phyloP scores from a whole-genome alignment of 2,888 invertebrate species.

The Volucella inanis region DNA sequence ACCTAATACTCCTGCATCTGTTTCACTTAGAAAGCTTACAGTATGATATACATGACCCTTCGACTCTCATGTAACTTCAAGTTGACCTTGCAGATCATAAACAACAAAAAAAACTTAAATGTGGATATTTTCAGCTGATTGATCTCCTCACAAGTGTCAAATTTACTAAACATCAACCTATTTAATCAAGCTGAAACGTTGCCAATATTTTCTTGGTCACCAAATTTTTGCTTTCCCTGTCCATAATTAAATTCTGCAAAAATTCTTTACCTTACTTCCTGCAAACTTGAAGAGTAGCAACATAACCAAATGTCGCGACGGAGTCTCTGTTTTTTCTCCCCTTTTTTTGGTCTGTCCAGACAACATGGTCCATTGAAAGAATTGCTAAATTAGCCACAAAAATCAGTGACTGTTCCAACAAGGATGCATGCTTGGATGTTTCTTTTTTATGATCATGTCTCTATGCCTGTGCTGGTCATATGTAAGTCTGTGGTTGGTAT shows the following conservation, averaged over 20 bases:
- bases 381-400: conserved; percentile 71
- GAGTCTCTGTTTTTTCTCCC: background rate
- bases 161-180: conserved; percentile 28
- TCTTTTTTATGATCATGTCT: conserved; percentile 20
- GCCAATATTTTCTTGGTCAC: conserved; percentile 43
- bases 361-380: conserved; percentile 13
- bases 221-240: conserved; percentile 12
- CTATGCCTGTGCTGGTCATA: conserved; percentile 6
- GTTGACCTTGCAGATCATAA: too few species aligned
- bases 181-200: conserved; percentile 36
- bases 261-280: conserved; percentile 12
- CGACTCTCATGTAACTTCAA: too few species aligned
- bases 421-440: conserved; percentile 37
- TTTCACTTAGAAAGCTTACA: too few species aligned
- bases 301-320: conserved; percentile 52
- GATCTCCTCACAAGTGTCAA: conserved; percentile 42
- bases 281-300: conserved; percentile 2
- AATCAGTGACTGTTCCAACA: conserved; percentile 66
- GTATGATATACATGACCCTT: too few species aligned
- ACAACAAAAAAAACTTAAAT: too few species aligned
- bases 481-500: conserved; percentile 8
- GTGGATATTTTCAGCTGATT: conserved; percentile 43
- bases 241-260: background rate
- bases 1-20: too few species aligned
- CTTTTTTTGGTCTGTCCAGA: conserved; percentile 11